These are phyloP conservation scores for Catostylus mosaicus DNA, from an alignment of 30 jellyfish, hydroid and myxozoan genomes.

Conservation along the genomic window DNA sequence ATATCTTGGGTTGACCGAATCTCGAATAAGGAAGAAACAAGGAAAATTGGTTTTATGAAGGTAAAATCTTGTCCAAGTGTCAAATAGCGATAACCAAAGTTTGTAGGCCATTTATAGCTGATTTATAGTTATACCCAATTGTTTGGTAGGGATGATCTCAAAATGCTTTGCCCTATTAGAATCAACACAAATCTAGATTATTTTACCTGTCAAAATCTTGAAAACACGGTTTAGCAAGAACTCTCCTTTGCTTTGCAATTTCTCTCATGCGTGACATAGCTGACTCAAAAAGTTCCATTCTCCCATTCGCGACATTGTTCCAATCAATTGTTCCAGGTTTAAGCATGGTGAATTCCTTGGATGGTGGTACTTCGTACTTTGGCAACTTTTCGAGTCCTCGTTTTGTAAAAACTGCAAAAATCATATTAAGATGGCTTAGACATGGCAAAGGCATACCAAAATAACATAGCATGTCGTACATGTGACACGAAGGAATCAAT, in stretches of 20 bases:
- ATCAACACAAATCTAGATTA: too few species aligned
- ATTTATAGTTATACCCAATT: too few species aligned
- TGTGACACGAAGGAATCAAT: too few species aligned
- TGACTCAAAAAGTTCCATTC: slow-evolving; percentile 35
- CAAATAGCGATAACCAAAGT: too few species aligned
- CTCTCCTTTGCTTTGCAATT: slow-evolving; percentile 82
- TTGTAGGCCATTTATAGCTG: too few species aligned
- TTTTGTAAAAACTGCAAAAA: slow-evolving; percentile 75
- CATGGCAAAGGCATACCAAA: background rate
- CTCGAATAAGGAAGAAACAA: too few species aligned
- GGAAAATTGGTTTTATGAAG: too few species aligned
- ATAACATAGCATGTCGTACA: background rate
- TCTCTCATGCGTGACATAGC: slow-evolving; percentile 79
- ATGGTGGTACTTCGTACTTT: slow-evolving; percentile 54
- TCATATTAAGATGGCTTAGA: background rate
- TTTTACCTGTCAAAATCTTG: slow-evolving; percentile 96
- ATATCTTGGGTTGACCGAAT: too few species aligned
- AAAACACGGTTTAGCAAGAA: slow-evolving; percentile 90
- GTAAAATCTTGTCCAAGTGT: too few species aligned
- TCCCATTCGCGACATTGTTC: slow-evolving; percentile 53
- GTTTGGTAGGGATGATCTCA: too few species aligned
- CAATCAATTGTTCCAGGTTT: slow-evolving; percentile 83
- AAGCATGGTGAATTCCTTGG: slow-evolving; percentile 50
- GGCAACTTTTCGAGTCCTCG: slow-evolving; percentile 92
- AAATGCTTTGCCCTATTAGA: too few species aligned